Evolutionary conservation across 2,888 invertebrate species (phyloP), one percentile per base, ranked within the genome.

Genomic region (Herminia tarsipennalis): DNA sequence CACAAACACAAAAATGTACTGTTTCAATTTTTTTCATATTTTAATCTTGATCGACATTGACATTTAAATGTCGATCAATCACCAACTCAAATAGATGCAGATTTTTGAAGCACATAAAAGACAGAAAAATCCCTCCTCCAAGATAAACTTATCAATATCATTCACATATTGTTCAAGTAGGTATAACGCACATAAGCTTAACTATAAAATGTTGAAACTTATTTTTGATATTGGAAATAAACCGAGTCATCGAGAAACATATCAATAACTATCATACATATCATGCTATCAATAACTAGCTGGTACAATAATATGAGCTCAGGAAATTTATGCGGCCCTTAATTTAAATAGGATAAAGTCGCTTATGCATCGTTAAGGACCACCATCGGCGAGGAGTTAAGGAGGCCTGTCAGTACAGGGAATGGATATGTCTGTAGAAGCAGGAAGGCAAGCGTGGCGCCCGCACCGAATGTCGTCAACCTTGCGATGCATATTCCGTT

Each of bases 391-490:
- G 65, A 49, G 56, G 49, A 61, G 60, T 62, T 60, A 56, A 55
- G 56, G 56, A 59, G 58, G 52, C 54, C 51, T 63, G 62, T 62
- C 67, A 56, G 52, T 59, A 58, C 54, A 56, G 52, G 55, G 54
- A 58, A 59, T 69, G 53, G 56, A 59, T 59, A 56, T 52, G 57
- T 56, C 54, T 62, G 64, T 46, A 45, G 59, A 56, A 75, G 62
- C 73, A 80, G 82, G 80, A 80, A 83, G 80, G 70, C 65, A 56
- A 56, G 44, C 47, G 45, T 61, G 36, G 69, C 64, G 65, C 63
- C 73, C n/a, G n/a, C n/a, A n/a, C n/a, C n/a, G n/a, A 61, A 75
- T 72, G 80, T 70, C 70, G 77, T 68, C 81, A 73, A 74, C 81
- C 81, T 82, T 81, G 75, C 59, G 53, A 54, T 66, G 59, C 60